Evolutionary conservation across 2,888 invertebrate genomes (phyloP), one percentile per base, ranked within the genome.

Genomic region (Rugalucina vietnamica): DNA sequence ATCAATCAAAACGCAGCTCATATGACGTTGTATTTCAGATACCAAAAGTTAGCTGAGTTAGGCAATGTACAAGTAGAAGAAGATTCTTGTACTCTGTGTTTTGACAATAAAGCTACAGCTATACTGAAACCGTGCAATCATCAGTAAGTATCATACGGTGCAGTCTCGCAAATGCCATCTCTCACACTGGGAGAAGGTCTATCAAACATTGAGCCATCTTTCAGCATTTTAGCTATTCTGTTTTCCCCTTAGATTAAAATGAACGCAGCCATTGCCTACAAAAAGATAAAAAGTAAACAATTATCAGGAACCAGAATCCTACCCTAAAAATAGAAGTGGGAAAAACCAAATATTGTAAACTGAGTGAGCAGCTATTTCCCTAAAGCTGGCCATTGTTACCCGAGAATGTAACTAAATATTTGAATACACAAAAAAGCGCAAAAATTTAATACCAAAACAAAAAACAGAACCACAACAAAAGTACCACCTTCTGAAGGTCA

Each of bases 51-150:
- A 92, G 97, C 97, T 91, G 96, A 97, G 91, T 95, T 98, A 88
- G 95, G 97, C 83, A 96, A 96, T 93, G 96, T 97, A 69, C 97
- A 97, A 91, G 97, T 97, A 36, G 96, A 96, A 83, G 98, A 98
- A 57, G 95, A 98, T 94, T 97, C 97, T 18, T 98, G 98, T 95
- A 97, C 97, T 0, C 95, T 98, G 75, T 98, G 98, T 95, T 98
- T 97, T 94, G 98, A 98, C 94, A 96, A 96, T 87, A 96, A 96
- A 89, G 97, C 98, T 0, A 96, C 96, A 81, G 97, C 97, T 32
- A 95, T 96, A 88, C 96, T 98, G 57, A 95, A 96, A 90, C 98
- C 98, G 0, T 98, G 98, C 95, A 96, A 96, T 88, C 98, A 98
- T 95, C 96, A 96, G 98, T 98, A 96, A 96, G 96, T 95, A 43